These are phyloP conservation scores for Falcaria lacertinaria DNA, from an alignment of 2,888 invertebrate genomes.

Conservation along the genomic window DNA sequence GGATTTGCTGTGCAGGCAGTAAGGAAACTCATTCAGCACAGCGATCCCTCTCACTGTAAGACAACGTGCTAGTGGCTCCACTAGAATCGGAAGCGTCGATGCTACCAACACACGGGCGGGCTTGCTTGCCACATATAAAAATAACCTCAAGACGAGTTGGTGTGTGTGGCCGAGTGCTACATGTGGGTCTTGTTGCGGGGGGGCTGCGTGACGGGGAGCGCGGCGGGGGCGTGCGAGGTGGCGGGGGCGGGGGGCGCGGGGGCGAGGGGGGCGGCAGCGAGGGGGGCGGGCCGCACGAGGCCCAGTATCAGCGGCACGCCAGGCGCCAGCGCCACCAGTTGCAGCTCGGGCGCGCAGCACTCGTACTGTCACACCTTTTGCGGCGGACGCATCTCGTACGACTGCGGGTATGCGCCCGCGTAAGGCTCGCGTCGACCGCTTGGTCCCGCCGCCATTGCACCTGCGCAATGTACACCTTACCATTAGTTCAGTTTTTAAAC, in stretches of 20 bases:
- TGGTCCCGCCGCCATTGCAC: conserved; percentile 68
- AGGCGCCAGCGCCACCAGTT: conserved; percentile 61
- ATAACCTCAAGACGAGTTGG: too few species aligned
- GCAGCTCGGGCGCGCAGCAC: conserved; percentile 46
- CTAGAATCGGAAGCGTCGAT: too few species aligned
- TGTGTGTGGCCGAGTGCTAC: conserved; percentile 9
- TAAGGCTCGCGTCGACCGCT: conserved; percentile 81
- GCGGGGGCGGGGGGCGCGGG: conserved; percentile 18
- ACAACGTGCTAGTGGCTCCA: too few species aligned
- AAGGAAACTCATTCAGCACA: too few species aligned
- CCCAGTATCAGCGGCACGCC: conserved; percentile 65
- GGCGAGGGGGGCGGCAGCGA: conserved; percentile 3
- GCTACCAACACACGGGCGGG: too few species aligned
- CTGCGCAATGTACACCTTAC: conserved; percentile 25
- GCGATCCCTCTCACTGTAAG: too few species aligned
- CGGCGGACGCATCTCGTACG: conserved; percentile 86
- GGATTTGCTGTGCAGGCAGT: too few species aligned
- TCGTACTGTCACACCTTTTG: conserved; percentile 83
- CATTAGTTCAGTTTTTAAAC: too few species aligned
- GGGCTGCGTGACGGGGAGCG: conserved; percentile 44
- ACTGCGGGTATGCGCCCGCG: conserved; percentile 86
- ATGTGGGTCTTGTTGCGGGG: conserved; percentile 31
- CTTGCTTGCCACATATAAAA: too few species aligned
- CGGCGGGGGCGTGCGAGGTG: conserved; percentile 63
- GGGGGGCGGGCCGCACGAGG: conserved; percentile 46